Evolutionary conservation across 2,888 invertebrate species (phyloP), one percentile per base, ranked within the genome.

Genomic region (Torymus auratus): DNA sequence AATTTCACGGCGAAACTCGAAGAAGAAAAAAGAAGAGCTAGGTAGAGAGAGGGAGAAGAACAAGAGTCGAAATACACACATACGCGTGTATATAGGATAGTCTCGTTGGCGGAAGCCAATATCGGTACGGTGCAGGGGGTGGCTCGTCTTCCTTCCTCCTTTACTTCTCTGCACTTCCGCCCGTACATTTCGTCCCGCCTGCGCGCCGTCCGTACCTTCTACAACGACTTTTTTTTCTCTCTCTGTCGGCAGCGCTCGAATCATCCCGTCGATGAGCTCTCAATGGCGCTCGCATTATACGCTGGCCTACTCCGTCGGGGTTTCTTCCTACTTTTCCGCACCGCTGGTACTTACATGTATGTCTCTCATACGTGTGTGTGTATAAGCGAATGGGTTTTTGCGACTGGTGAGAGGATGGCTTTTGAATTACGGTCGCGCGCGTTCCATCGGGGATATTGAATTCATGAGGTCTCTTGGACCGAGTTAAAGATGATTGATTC

Each of bases 51-150:
- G 41, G 13, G 75, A 13, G 50, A 55, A 73, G 28, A 50, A 62
- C 62, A 76, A 76, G 61, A 76, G 76, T 62, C 76, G 76, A 62
- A 76, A 76, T 76, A 69, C 76, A 20, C 13, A 20, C 12, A 15
- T 13, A 20, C 55, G 56, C 52, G 72, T 23, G 71, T 61, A 15
- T 62, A 28, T 56, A 7, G 15, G 15, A 56, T 28, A 28, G 28
- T 41, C 61, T 76, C 53, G 20, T 76, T 53, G 65, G 56, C 75
- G 53, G 58, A 64, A 76, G 80, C 71, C 71, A 71, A 84, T 82
- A 83, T 77, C 77, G 76, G 28, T 28, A 28, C 28, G 28, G 7
- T n/a, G n/a, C n/a, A 28, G 28, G 7, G 28, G 28, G 28, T 28
- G 61, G 4, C 23, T 55, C 71, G 53, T 17, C n/a, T 17, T 14